phyloP scores from a whole-genome alignment of 1,140 invertebrate species.

The Dendroctonus valens region DNA sequence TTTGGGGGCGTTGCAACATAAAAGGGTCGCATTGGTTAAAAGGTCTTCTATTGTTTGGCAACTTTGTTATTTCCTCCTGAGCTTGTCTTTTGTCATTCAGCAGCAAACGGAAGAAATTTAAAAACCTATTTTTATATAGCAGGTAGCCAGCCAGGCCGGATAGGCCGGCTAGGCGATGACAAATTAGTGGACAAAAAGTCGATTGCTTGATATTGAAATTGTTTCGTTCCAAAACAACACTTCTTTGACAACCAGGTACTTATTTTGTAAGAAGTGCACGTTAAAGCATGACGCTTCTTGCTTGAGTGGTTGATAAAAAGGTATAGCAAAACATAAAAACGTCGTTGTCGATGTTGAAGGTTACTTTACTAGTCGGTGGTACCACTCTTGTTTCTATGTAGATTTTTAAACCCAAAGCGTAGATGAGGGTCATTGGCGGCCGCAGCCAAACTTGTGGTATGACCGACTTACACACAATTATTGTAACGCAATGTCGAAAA shows the following conservation, averaged over 20 bases:
- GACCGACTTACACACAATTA: conserved; percentile 7
- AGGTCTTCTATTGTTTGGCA: too few relatives aligned
- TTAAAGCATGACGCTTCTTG: conserved; percentile 22
- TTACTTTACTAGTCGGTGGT: conserved; percentile 10
- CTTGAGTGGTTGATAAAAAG: conserved; percentile 12
- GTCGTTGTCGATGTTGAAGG: conserved; percentile 11
- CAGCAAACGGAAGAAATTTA: too few relatives aligned
- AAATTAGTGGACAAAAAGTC: conserved; percentile 3
- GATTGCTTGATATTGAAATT: neutral
- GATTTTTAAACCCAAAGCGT: conserved; percentile 4
- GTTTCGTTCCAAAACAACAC: conserved; percentile 7
- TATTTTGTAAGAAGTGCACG: conserved; percentile 10
- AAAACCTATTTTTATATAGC: too few relatives aligned
- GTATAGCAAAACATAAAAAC: conserved; percentile 17
- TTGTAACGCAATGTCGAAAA: neutral
- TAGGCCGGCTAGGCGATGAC: neutral
- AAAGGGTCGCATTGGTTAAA: too few relatives aligned
- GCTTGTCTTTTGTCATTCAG: too few relatives aligned
- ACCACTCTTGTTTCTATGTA: conserved; percentile 21
- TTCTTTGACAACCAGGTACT: conserved; percentile 1
- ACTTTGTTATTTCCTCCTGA: too few relatives aligned
- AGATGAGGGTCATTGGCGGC: conserved; percentile 6
- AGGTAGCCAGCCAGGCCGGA: too few relatives aligned
- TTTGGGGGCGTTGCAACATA: too few relatives aligned
- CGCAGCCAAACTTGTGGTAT: conserved; percentile 4